A percentile compares a stretch with the other conserved stretches of the same genome.
Evolutionary conservation across 2,888 invertebrate genomes (phyloP).

Genomic region (Emmelina monodactyla): DNA sequence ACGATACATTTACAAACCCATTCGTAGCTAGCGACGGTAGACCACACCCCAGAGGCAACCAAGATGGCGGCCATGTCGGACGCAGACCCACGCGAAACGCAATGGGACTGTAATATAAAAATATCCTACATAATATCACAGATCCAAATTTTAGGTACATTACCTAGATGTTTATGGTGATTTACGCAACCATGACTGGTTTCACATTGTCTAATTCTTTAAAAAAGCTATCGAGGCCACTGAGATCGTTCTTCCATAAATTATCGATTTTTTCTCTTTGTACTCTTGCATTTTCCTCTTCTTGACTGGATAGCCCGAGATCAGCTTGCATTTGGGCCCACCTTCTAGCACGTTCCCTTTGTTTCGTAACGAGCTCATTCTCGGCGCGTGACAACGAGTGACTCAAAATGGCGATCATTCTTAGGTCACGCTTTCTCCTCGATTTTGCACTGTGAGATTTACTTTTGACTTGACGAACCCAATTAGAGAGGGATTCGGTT

Average conservation of each 20-base stretch:
- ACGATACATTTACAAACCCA: constrained; percentile 68
- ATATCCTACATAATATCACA: constrained; percentile 64
- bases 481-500: constrained; percentile 65
- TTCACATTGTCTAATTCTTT: constrained; percentile 69
- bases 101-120: constrained; percentile 67
- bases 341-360: constrained; percentile 67
- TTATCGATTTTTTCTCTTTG: constrained; percentile 53
- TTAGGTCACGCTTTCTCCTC: constrained; percentile 67
- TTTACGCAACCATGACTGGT: no score
- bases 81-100: constrained; percentile 66
- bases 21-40: constrained; percentile 67
- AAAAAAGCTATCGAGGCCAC: constrained; percentile 72
- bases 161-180: constrained; percentile 37
- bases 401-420: constrained; percentile 71
- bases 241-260: constrained; percentile 68
- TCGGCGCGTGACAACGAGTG: constrained; percentile 68
- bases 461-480: constrained; percentile 70
- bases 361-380: constrained; percentile 66
- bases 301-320: constrained; percentile 49
- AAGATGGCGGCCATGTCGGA: constrained; percentile 64
- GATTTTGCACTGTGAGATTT: constrained; percentile 67
- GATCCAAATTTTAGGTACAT: constrained; percentile 43
- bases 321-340: constrained; percentile 67
- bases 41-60: constrained; percentile 66
- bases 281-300: constrained; percentile 51